Conservation (phyloP, 2,113 vertebrate genomes). For the Raja brachyura region DNA sequence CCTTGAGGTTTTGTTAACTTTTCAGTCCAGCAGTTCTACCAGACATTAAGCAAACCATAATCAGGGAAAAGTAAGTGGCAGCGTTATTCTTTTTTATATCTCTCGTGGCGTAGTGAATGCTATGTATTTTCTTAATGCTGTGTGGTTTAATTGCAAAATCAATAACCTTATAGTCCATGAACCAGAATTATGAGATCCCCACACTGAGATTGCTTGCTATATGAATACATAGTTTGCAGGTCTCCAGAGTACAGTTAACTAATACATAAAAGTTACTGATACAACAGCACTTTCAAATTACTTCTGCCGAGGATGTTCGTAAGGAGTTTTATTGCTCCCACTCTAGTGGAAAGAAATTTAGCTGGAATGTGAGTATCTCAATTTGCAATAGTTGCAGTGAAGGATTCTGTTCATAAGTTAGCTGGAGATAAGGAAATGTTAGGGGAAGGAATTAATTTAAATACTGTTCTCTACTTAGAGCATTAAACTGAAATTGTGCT, state of each 20-base stretch:
- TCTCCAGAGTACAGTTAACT: conserved; percentile 37
- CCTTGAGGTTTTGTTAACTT: conserved; percentile 20
- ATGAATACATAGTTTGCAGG: conserved; percentile 36
- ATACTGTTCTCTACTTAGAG: background rate
- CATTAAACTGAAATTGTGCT: conserved; percentile 9
- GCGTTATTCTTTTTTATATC: conserved; percentile 18
- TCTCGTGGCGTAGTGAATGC: background rate
- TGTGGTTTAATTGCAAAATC: conserved; percentile 35
- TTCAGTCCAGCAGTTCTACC: background rate
- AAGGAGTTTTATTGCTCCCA: conserved; percentile 23
- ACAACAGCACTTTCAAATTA: conserved; percentile 37
- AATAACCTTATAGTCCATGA: conserved; percentile 37
- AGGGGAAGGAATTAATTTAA: conserved; percentile 13
- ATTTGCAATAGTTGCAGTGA: conserved; percentile 15
- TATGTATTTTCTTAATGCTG: conserved; percentile 36
- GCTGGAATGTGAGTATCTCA: background rate
- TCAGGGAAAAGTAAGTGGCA: conserved; percentile 2
- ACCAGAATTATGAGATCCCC: conserved; percentile 36
- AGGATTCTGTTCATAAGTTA: background rate
- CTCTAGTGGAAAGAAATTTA: conserved; percentile 28
- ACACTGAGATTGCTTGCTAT: conserved; percentile 28
- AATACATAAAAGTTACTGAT: conserved; percentile 37
- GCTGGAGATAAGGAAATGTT: conserved; percentile 9
- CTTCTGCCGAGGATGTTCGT: conserved; percentile 17
- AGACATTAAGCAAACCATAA: conserved; percentile 28